Base-by-base conservation (phyloP, 2,797 vertebrate genomes). In the Epinephelus coioides region DNA sequence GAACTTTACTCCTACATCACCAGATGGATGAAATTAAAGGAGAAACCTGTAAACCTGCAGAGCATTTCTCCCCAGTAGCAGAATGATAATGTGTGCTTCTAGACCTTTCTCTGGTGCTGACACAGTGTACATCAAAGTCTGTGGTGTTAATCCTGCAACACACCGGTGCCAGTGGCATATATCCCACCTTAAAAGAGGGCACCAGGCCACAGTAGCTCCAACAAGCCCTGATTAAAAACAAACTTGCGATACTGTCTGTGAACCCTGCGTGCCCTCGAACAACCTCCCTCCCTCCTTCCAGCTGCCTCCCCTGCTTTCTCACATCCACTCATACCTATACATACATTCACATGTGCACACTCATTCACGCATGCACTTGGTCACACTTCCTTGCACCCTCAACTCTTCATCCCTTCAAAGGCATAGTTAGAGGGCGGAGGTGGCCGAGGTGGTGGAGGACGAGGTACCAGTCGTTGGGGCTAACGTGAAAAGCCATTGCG, bases 401-500 rank as follows among this genome's bases (percentile, higher is more conserved):
- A 21, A 49, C 59, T 46, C 38, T 63, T 82, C 78, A 79, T 76
- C 66, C 79, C 72, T 54, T 92, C 86, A 92, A 89, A 92, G 79
- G 56, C 69, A 13, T 56, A 66, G 21, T 65, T 50, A 13, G 60
- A 40, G 61, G 78, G 6, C 19, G 18, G 44, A 64, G 82, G 34
- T 34, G 66, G 27, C 38, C 2, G 12, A 2, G 66, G 25, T 2
- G n/a, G 59, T 40, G 78, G 47, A 72, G 46, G 81, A 66, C 53
- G 4, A 69, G 62, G 86, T 86, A 88, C 82, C 79, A 81, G 79
- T 79, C 50, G 15, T 82, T 30, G 54, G 74, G 60, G 66, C 55
- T 23, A 46, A 76, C 79, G 72, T 18, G 44, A 51, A 77, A 86
- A 85, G 86, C 65, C 49, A 38, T 14, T 7, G 44, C 19, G 1